phyloP scores from a whole-genome alignment of 2,888 invertebrate species.

The Drosophila phalerata region DNA sequence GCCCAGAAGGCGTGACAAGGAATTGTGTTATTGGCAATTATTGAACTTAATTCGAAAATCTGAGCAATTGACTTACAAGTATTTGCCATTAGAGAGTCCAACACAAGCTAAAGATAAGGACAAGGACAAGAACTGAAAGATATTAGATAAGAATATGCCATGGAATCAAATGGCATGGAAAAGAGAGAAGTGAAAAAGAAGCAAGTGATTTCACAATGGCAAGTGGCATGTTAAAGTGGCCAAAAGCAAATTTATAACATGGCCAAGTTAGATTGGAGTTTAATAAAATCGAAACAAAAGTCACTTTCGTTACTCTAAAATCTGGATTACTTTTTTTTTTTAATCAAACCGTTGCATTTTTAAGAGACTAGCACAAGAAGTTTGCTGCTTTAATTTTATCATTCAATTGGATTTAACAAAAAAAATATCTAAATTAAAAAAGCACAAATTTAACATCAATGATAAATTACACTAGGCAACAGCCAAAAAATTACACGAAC shows the following conservation, averaged over 20 bases:
- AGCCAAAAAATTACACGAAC: no score
- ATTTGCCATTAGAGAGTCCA: conserved; percentile 46
- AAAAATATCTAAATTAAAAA: no score
- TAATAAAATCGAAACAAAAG: not conserved
- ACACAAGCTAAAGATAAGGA: not conserved
- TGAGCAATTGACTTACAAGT: conserved; percentile 50
- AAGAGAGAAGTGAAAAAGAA: not conserved
- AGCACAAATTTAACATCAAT: no score
- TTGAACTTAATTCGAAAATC: conserved; percentile 42
- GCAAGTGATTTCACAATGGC: not conserved
- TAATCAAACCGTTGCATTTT: not conserved
- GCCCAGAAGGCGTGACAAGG: conserved; percentile 18
- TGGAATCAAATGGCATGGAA: not conserved
- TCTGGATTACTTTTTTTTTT: not conserved
- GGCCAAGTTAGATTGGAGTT: not conserved
- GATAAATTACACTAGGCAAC: no score
- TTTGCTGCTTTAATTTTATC: no score
- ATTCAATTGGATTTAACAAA: no score
- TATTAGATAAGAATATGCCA: conserved; percentile 1
- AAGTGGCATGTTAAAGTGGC: conserved; percentile 2
- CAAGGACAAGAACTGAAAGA: not conserved
- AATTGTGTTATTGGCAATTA: conserved; percentile 38
- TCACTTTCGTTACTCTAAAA: not conserved
- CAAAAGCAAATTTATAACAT: conserved; percentile 14
- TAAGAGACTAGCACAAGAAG: not conserved